phyloP scores from a whole-genome alignment of 2,797 vertebrate genomes.

The Falco biarmicus region DNA sequence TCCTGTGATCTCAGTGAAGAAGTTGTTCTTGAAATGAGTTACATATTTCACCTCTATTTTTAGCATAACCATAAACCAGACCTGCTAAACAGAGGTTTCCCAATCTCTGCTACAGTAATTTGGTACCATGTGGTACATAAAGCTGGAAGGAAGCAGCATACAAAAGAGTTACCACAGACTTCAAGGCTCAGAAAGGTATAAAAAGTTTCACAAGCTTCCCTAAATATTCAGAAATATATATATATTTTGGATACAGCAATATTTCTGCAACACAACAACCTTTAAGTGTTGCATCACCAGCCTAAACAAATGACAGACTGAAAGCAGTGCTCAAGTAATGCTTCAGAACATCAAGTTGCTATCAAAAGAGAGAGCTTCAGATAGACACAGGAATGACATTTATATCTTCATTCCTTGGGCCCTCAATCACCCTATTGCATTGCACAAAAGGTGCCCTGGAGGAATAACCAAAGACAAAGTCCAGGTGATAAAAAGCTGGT shows the following conservation, averaged over 20 bases:
- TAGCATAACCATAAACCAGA: conserved; percentile 63
- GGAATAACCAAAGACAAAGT: neutral
- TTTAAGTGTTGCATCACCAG: neutral
- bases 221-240: neutral
- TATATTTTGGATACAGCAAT: neutral
- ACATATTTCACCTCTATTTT: conserved; percentile 64
- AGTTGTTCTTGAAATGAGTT: conserved; percentile 63
- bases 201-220: conserved; percentile 10
- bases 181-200: conserved; percentile 15
- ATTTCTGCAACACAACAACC: neutral
- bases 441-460: neutral
- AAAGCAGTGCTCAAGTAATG: neutral
- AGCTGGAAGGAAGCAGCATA: conserved; percentile 5
- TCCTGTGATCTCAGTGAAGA: conserved; percentile 64
- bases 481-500: neutral
- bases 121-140: neutral
- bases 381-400: neutral
- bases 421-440: neutral
- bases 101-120: conserved; percentile 47
- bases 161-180: conserved; percentile 9
- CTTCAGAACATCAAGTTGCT: neutral
- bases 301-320: neutral
- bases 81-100: conserved; percentile 52
- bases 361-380: neutral
- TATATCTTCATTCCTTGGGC: neutral